Conservation (phyloP, 2,113 vertebrate genomes). For the Nymphicus hollandicus region DNA sequence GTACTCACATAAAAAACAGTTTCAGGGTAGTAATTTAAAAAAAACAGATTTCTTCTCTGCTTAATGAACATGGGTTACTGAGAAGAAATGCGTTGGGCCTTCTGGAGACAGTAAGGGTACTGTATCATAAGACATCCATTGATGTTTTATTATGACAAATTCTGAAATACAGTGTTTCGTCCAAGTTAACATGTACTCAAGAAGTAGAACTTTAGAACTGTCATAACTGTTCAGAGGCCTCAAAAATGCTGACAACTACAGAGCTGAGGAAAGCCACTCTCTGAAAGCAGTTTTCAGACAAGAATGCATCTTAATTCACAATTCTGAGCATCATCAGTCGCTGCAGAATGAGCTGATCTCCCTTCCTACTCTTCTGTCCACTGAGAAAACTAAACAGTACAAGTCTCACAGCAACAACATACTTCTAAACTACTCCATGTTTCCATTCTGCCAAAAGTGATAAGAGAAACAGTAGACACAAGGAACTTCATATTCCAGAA, state of each 20-base stretch:
- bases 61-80: background rate
- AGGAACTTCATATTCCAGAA: background rate
- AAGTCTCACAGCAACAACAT: background rate
- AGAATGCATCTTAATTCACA: background rate
- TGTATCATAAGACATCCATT: background rate
- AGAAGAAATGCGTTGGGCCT: background rate
- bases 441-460: background rate
- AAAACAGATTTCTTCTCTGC: background rate
- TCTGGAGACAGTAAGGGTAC: background rate
- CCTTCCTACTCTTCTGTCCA: background rate
- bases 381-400: background rate
- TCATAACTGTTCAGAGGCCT: background rate
- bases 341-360: background rate
- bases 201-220: background rate
- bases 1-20: background rate
- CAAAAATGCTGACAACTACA: background rate
- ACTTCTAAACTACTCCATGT: background rate
- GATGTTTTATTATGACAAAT: background rate
- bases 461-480: background rate
- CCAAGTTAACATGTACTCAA: background rate
- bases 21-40: background rate
- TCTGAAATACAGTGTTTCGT: background rate
- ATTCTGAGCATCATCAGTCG: background rate
- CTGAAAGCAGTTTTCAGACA: background rate
- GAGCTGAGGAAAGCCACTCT: background rate